Base-by-base conservation (phyloP, 2,113 vertebrate genomes). In the Suricata suricatta region DNA sequence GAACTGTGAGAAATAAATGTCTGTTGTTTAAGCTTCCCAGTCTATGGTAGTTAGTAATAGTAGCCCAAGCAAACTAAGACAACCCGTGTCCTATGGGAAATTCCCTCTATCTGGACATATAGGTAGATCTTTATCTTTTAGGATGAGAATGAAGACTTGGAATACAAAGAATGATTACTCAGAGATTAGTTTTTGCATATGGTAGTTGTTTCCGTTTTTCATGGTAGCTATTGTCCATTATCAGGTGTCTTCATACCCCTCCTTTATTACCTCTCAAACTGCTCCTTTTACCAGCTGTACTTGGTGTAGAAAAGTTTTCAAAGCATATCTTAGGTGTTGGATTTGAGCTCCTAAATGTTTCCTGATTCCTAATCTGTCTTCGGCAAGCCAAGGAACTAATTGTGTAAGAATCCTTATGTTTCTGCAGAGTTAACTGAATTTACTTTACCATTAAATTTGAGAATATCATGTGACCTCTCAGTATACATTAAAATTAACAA, bases 341-440 rank as follows among this genome's bases (percentile, higher is more conserved):
- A 60, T 96, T 97, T 94, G 86, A 84, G 76, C 31, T 90, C 17
- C 29, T 66, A 92, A 81, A 66, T 85, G 11, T 94, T 77, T 77
- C 21, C 71, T 71, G 52, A 82, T 95, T 84, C 72, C 63, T 89
- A 76, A 83, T 94, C 72, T 92, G 54, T 71, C 66, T 41, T 95
- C 97, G 96, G 29, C 71, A 80, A 96, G 90, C 44, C 66, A 76
- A 96, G 68, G 93, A 52, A 87, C 27, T 76, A 79, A 88, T 57
- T 87, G 68, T 96, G 35, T 27, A 93, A 81, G 93, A 87, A 85
- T 91, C 91, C 96, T 98, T 97, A 94, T 90, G 68, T 96, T 98
- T 98, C 97, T 95, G 66, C 90, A 94, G 94, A 86, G 82, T 95
- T 97, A 96, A 98, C 52, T 94, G 72, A 97, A 97, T 98, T 98